These are phyloP conservation scores for Capromys pilorides DNA, from an alignment of 2,797 vertebrate genomes.

Conservation along the genomic window DNA sequence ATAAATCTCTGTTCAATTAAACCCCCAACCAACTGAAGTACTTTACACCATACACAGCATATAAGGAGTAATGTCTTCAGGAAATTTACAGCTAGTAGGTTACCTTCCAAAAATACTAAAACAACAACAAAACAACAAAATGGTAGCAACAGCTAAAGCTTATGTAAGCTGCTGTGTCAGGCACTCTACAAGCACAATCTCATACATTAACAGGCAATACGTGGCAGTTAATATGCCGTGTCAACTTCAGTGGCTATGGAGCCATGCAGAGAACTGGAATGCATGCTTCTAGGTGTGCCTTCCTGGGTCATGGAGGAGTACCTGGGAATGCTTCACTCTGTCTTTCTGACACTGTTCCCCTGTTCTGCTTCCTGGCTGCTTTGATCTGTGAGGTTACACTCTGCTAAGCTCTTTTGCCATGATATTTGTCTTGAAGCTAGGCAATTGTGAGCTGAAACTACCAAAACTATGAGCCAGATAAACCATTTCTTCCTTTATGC, in stretches of 20 bases:
- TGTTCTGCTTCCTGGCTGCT: background rate
- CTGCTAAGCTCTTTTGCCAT: background rate
- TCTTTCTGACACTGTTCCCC: background rate
- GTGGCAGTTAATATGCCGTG: background rate
- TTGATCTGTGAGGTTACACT: background rate
- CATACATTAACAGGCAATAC: background rate
- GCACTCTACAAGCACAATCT: background rate
- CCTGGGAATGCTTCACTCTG: background rate
- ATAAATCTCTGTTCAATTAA: background rate
- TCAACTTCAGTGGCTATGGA: background rate
- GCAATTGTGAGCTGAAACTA: background rate
- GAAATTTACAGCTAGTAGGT: background rate
- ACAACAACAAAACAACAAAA: slow-evolving; percentile 3
- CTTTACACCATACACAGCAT: background rate
- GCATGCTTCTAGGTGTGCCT: background rate
- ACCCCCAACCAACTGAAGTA: background rate
- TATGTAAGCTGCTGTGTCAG: background rate
- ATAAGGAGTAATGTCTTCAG: background rate
- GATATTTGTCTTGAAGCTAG: background rate
- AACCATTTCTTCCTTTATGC: background rate
- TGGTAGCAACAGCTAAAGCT: background rate
- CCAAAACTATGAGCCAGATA: background rate
- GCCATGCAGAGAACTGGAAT: background rate
- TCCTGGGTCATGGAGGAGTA: background rate
- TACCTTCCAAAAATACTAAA: slow-evolving; percentile 36